phyloP scores from a whole-genome alignment of 2,113 vertebrate species.

The Heterotis niloticus region DNA sequence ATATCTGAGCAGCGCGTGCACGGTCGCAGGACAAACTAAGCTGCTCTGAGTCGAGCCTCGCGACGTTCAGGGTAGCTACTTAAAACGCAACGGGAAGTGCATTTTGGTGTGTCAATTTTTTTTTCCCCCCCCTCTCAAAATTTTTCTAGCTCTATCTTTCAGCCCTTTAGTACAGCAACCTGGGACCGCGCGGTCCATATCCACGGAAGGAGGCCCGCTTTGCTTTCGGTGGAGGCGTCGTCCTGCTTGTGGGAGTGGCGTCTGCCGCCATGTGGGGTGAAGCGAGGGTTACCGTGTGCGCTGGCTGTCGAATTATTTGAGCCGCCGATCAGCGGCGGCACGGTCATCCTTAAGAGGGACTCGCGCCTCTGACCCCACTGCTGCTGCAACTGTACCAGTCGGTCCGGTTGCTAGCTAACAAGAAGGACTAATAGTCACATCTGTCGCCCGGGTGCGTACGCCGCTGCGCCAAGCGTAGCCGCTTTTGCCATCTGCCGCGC shows the following conservation, averaged over 20 bases:
- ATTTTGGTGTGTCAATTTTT: neutral
- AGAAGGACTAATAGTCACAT: conserved; percentile 31
- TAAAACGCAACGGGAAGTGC: neutral
- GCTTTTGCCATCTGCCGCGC: conserved; percentile 40
- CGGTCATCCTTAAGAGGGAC: neutral
- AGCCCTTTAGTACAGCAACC: too few species aligned
- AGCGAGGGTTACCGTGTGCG: neutral
- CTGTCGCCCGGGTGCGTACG: conserved; percentile 30
- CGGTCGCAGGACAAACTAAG: neutral
- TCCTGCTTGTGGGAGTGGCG: too few species aligned
- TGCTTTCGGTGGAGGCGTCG: too few species aligned
- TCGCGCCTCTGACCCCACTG: neutral
- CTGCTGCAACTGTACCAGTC: conserved; percentile 15
- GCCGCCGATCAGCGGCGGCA: neutral
- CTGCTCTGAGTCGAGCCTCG: too few species aligned
- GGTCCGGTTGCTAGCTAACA: conserved; percentile 20
- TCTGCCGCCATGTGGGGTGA: neutral
- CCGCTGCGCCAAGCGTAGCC: conserved; percentile 28
- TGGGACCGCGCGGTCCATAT: too few species aligned
- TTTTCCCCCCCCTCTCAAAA: too few species aligned
- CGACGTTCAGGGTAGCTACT: too few species aligned
- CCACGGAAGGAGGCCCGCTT: too few species aligned
- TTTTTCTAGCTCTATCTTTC: too few species aligned
- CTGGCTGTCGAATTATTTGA: neutral
- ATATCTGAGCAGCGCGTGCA: neutral